These are phyloP conservation scores for Pheosia tremula DNA, from an alignment of 2,888 invertebrate species.

Conservation along the genomic window DNA sequence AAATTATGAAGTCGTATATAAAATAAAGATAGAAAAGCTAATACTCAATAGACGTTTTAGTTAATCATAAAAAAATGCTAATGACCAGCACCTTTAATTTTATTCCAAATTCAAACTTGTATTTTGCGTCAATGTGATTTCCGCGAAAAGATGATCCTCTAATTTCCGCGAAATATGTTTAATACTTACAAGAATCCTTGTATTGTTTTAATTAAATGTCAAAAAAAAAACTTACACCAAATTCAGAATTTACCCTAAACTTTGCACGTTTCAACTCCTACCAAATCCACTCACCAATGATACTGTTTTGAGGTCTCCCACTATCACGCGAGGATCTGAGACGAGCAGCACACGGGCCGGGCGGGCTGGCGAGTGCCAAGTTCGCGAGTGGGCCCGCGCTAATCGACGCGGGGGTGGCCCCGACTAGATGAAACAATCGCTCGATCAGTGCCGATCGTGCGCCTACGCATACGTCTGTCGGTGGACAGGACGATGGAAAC, in stretches of 20 bases:
- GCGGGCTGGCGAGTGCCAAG: slow-evolving; percentile 25
- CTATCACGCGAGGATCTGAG: slow-evolving; percentile 2
- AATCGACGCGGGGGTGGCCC: slow-evolving; percentile 38
- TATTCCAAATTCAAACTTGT: too few relatives aligned
- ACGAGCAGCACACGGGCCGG: slow-evolving; percentile 26
- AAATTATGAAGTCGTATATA: too few relatives aligned
- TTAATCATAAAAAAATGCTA: too few relatives aligned
- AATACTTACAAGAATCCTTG: too few relatives aligned
- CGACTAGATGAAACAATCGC: slow-evolving; percentile 43
- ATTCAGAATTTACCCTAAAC: neutral
- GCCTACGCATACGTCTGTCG: slow-evolving; percentile 36
- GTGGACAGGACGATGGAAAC: slow-evolving; percentile 15
- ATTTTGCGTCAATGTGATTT: too few relatives aligned
- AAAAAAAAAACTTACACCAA: neutral
- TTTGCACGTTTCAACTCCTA: neutral
- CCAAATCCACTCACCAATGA: slow-evolving; percentile 2
- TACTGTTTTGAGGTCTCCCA: neutral
- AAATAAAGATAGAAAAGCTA: too few relatives aligned
- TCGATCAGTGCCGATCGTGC: slow-evolving; percentile 33
- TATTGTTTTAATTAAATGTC: too few relatives aligned
- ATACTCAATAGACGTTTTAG: too few relatives aligned
- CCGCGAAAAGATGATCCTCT: too few relatives aligned
- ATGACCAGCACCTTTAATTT: too few relatives aligned
- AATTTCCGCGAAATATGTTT: too few relatives aligned
- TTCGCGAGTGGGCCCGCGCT: slow-evolving; percentile 9